Percentiles rank a stretch among this genome's conserved stretches.
These are phyloP conservation scores for Hydraecia micacea DNA, from an alignment of 2,888 invertebrate species.

Conservation along the genomic window DNA sequence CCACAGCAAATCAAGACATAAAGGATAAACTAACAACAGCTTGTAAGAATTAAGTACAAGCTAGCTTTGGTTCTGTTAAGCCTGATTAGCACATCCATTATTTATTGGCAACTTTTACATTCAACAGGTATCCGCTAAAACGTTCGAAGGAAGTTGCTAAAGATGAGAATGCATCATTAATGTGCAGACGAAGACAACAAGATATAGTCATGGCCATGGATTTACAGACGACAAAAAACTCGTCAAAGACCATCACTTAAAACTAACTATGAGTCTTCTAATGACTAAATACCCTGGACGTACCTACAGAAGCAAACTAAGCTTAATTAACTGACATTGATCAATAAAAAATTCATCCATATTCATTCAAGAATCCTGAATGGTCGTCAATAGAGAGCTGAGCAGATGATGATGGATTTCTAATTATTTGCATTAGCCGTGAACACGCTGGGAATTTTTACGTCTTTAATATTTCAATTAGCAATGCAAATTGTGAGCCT, in stretches of 20 bases:
- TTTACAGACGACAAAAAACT: conserved; percentile 38
- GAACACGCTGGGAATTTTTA: conserved; percentile 61
- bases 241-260: conserved; percentile 16
- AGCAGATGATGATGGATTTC: conserved; percentile 66
- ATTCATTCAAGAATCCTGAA: conserved; percentile 65
- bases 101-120: conserved; percentile 56
- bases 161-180: conserved; percentile 18
- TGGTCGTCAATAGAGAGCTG: conserved; percentile 58
- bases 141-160: conserved; percentile 17
- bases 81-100: conserved; percentile 43
- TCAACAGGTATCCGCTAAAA: conserved; percentile 53
- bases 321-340: conserved; percentile 52
- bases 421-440: conserved; percentile 68
- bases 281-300: conserved; percentile 42
- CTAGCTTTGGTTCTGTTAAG: conserved; percentile 17
- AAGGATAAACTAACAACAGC: conserved; percentile 49
- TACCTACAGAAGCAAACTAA: conserved; percentile 32
- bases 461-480: conserved; percentile 67
- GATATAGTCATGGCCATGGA: conserved; percentile 18
- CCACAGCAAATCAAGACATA: conserved; percentile 43
- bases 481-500: conserved; percentile 64
- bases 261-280: conserved; percentile 32
- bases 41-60: conserved; percentile 29
- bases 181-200: conserved; percentile 20
- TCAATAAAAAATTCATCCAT: conserved; percentile 62